Percentiles rank a stretch among this genome's conserved stretches.
Evolutionary conservation across 2,113 vertebrate species (phyloP).

Genomic region (Apodemus sylvaticus): DNA sequence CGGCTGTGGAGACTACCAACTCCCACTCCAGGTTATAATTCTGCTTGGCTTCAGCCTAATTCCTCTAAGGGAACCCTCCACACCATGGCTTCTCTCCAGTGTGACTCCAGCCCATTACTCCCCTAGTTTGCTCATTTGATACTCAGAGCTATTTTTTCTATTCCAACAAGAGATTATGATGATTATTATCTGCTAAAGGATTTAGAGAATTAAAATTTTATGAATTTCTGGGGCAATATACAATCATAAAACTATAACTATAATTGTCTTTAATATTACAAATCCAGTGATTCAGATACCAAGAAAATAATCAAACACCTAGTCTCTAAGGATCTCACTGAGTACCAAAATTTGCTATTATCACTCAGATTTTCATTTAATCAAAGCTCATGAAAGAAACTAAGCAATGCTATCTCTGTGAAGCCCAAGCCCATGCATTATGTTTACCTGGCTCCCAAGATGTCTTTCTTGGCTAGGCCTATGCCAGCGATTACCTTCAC

Average conservation of each 20-base stretch:
- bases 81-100: neutral
- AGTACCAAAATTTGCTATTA: constrained; percentile 7
- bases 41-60: neutral
- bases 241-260: neutral
- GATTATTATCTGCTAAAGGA: neutral
- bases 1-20: neutral
- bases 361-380: constrained; percentile 39
- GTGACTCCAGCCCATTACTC: neutral
- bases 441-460: constrained; percentile 90
- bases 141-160: neutral
- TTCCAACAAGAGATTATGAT: neutral
- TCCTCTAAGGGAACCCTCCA: neutral
- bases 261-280: constrained; percentile 16
- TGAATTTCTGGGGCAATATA: neutral
- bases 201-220: neutral
- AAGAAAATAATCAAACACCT: constrained; percentile 9
- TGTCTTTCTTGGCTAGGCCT: constrained; percentile 96
- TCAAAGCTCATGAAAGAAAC: constrained; percentile 15
- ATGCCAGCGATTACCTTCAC: constrained; percentile 95
- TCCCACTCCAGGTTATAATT: neutral
- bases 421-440: neutral
- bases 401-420: neutral
- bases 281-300: constrained; percentile 8
- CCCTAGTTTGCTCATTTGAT: neutral
- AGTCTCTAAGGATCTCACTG: neutral